These are phyloP conservation scores for Circaetus gallicus DNA, from an alignment of 2,113 vertebrate species.

Conservation along the genomic window DNA sequence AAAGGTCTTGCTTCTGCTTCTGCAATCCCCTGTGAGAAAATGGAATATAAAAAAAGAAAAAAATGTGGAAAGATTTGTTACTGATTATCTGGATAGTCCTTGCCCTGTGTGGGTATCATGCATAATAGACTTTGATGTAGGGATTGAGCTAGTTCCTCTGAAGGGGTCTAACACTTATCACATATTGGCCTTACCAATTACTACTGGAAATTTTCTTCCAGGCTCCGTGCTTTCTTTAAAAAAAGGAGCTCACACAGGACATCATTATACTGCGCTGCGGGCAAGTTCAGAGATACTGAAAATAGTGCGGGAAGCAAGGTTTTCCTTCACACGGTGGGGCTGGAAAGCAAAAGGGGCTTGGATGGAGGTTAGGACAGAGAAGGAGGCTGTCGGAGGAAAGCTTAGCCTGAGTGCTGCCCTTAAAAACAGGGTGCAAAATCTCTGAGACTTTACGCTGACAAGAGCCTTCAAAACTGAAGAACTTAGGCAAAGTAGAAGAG, in stretches of 20 bases:
- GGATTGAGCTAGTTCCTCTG: background rate
- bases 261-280: background rate
- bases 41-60: background rate
- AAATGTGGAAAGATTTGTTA: background rate
- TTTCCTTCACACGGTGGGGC: accelerated
- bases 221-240: background rate
- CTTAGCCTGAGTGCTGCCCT: background rate
- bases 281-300: background rate
- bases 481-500: background rate
- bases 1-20: background rate
- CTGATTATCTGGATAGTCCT: background rate
- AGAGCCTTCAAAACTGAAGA: background rate
- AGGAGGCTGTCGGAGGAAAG: accelerated
- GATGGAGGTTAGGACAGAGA: background rate
- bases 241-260: background rate
- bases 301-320: background rate
- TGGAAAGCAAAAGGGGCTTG: background rate
- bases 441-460: background rate
- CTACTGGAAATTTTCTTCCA: background rate
- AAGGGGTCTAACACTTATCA: background rate
- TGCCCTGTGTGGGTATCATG: background rate
- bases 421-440: background rate
- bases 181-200: background rate
- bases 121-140: background rate
- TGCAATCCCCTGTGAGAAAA: background rate